Evolutionary conservation across 2,888 invertebrate species (phyloP), one percentile per base, ranked within the genome.

Genomic region (Drosophila acutilabella): DNA sequence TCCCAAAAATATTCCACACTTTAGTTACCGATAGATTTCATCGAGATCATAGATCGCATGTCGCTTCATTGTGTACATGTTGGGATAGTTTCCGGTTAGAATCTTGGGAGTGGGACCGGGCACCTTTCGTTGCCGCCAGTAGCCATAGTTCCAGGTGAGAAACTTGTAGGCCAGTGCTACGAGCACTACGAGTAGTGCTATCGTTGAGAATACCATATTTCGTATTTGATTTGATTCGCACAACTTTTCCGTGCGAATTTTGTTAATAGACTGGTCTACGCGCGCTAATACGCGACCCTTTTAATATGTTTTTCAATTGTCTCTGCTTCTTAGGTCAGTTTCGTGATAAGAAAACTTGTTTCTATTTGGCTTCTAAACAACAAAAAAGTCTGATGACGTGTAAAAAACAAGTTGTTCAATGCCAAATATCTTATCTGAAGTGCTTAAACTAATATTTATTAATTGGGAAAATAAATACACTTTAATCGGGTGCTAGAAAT

Each of bases 51-150:
- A 59, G 0, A 50, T 20, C 7, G 20, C 4, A 50, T 59, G 30
- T 14, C 14, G 59, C 20, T 59, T 26, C 40, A 40, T 18, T 30
- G 1, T 59, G 41, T 18, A 33, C 59, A 59, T 42, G 33, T 42
- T 59, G 8, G 59, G 59, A 20, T 11, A 59, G 33, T 59, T 59
- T 18, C 59, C 59, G 2, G 59, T 50, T 4, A 59, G 2, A 0
- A 50, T 20, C 20, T 20, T 2, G 0, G 59, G 59, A 6, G 7
- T 50, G 4, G 50, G 59, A 10, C 59, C 50, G 1, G 59, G 59
- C 18, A 59, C 50, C 30, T 30, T 59, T 13, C 30, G 18, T 51
- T 85, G 88, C 41, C 89, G 89, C 93, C 93, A 93, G 68, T 90
- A 91, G 42, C 85, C 68, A 54, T 85, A 91, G 41, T 88, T 90